These are phyloP conservation scores for Cistogaster globosa DNA, from an alignment of 2,888 invertebrate species.

Conservation along the genomic window DNA sequence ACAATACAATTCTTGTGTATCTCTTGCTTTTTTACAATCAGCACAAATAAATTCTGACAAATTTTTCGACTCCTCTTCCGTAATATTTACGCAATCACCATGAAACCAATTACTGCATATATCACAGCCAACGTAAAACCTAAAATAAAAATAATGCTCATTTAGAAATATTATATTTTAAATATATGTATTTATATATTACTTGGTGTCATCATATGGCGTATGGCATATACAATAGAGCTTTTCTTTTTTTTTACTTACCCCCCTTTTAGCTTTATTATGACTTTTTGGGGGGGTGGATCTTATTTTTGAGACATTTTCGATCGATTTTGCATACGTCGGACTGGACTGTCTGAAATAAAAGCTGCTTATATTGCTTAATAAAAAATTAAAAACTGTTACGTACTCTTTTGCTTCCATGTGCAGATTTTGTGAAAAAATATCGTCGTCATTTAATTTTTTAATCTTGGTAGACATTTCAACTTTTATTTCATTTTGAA, in stretches of 20 bases:
- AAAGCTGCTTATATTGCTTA: slow-evolving; percentile 3
- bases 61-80: slow-evolving; percentile 94
- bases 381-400: neutral
- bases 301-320: slow-evolving; percentile 48
- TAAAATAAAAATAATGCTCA: slow-evolving; percentile 78
- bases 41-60: slow-evolving; percentile 95
- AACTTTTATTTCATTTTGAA: slow-evolving; percentile 94
- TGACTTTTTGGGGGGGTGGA: slow-evolving; percentile 73
- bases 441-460: slow-evolving; percentile 54
- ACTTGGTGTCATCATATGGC: slow-evolving; percentile 97
- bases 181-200: slow-evolving; percentile 43
- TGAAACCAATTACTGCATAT: slow-evolving; percentile 99
- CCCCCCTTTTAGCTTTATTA: slow-evolving; percentile 63
- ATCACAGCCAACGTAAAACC: slow-evolving; percentile 99
- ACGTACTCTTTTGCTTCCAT: slow-evolving; percentile 69
- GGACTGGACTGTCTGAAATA: slow-evolving; percentile 66
- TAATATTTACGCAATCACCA: slow-evolving; percentile 97
- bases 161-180: neutral
- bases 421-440: slow-evolving; percentile 22
- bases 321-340: slow-evolving; percentile 55
- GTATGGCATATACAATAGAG: slow-evolving; percentile 96
- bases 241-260: slow-evolving; percentile 88
- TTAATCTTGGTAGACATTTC: slow-evolving; percentile 87
- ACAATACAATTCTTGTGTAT: slow-evolving; percentile 97
- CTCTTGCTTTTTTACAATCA: slow-evolving; percentile 92